These are phyloP conservation scores for Pristiophorus japonicus DNA, from an alignment of 2,113 vertebrate species.

Conservation along the genomic window DNA sequence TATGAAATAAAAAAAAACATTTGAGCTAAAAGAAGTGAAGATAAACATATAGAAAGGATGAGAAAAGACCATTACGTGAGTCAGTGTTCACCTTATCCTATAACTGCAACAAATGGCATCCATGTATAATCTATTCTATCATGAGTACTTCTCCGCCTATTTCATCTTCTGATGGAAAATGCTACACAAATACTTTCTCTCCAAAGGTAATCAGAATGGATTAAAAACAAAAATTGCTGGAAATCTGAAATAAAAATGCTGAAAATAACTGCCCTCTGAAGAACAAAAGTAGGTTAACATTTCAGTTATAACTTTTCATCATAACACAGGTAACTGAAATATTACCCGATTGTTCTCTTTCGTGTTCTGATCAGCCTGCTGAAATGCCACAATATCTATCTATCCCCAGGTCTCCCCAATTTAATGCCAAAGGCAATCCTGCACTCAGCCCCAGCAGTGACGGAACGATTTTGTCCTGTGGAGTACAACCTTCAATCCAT, in stretches of 20 bases:
- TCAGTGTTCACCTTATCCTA: background rate
- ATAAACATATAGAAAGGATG: background rate
- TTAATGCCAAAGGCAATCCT: no score
- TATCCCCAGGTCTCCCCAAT: no score
- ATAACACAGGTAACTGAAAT: background rate
- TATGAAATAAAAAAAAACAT: background rate
- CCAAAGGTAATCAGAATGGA: background rate
- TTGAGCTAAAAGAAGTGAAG: background rate
- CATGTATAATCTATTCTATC: background rate
- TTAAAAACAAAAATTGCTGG: background rate
- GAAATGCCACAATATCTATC: no score
- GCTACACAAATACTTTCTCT: background rate
- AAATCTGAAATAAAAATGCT: background rate
- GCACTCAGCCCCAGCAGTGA: no score
- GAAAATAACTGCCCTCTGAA: background rate
- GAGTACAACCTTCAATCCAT: no score
- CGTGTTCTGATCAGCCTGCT: background rate
- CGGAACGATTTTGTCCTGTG: no score
- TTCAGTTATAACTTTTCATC: background rate
- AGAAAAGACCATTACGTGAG: no score
- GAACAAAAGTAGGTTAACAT: background rate
- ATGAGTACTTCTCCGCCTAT: background rate
- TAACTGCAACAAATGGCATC: background rate
- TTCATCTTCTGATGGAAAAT: background rate
- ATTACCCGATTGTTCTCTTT: background rate